Conservation (phyloP, 2,888 invertebrate species). For the Lampropteryx suffumata region DNA sequence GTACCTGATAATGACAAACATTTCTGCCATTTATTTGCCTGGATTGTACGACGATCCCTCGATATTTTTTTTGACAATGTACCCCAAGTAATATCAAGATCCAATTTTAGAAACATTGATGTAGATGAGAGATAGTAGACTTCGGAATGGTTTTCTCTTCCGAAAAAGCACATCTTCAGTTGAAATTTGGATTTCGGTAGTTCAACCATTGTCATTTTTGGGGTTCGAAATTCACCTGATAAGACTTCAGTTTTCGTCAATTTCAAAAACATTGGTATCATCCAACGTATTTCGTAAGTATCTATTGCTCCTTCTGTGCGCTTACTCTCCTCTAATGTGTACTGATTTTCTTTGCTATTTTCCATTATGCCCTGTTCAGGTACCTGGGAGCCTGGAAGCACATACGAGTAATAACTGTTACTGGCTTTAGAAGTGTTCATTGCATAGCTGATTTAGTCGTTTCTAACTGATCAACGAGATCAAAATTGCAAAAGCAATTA, state of each 20-base stretch:
- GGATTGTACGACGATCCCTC: conserved; percentile 60
- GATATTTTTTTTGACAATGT: too few relatives aligned
- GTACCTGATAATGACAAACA: neutral
- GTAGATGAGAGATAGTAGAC: conserved; percentile 66
- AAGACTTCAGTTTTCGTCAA: neutral
- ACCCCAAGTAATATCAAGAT: too few relatives aligned
- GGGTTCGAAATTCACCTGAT: conserved; percentile 60
- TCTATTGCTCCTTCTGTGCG: neutral
- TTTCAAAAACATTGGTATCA: conserved; percentile 45
- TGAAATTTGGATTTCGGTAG: conserved; percentile 56
- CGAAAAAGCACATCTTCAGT: conserved; percentile 71
- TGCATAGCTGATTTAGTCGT: too few relatives aligned
- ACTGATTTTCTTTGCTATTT: too few relatives aligned
- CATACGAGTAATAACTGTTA: too few relatives aligned
- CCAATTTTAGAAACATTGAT: conserved; percentile 53
- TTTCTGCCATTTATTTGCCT: conserved; percentile 72
- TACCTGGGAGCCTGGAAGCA: too few relatives aligned
- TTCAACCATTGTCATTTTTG: conserved; percentile 45
- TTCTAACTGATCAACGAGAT: too few relatives aligned
- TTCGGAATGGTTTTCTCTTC: conserved; percentile 51
- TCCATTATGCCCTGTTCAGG: too few relatives aligned
- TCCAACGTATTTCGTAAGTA: conserved; percentile 66
- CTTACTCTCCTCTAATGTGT: too few relatives aligned
- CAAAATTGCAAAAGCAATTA: too few relatives aligned
- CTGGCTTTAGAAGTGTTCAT: too few relatives aligned